Conservation (phyloP, 2,888 invertebrate genomes). For the Cybosia mesomella region DNA sequence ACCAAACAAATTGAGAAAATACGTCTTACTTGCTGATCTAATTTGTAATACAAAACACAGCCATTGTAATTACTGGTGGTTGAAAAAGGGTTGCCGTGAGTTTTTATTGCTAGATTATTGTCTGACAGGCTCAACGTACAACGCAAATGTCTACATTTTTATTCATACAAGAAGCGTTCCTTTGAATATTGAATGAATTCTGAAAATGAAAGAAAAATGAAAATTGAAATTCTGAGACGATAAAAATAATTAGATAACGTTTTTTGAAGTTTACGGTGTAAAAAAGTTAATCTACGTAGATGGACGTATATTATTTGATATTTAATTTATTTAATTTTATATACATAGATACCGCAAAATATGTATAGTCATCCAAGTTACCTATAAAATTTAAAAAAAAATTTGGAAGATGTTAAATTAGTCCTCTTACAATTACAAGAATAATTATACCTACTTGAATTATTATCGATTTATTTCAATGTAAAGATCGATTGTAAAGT, state of each 20-base stretch:
- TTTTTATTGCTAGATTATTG: background rate
- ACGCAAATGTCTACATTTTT: background rate
- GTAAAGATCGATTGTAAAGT: no score
- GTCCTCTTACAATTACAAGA: no score
- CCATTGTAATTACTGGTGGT: slow-evolving; percentile 1
- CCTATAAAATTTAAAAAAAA: no score
- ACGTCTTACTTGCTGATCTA: background rate
- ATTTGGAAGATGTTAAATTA: no score
- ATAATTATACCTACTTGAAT: no score
- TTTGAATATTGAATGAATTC: background rate
- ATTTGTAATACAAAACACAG: background rate
- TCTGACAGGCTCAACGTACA: background rate
- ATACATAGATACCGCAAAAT: no score
- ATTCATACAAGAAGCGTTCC: background rate
- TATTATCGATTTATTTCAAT: no score
- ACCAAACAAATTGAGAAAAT: background rate
- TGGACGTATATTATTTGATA: background rate
- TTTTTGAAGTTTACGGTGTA: background rate
- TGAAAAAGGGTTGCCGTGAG: background rate
- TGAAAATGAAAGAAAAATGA: background rate
- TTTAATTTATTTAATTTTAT: background rate
- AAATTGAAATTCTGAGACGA: background rate
- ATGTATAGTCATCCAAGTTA: no score
- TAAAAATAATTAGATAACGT: background rate
- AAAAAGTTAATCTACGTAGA: background rate